phyloP scores from a whole-genome alignment of 2,113 vertebrate species.

The Albula goreensis region DNA sequence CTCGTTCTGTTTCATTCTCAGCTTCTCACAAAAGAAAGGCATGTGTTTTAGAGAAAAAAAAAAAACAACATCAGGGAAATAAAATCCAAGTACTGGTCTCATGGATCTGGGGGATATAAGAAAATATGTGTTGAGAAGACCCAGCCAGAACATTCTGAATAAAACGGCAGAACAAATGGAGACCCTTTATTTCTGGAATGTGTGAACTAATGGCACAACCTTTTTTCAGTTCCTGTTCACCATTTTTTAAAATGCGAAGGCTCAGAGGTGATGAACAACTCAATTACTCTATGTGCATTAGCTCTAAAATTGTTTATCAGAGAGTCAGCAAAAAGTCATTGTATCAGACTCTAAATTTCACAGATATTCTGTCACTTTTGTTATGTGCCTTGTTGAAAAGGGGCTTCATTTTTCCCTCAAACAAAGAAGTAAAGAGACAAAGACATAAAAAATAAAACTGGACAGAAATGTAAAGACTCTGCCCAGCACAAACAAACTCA shows the following conservation, averaged over 20 bases:
- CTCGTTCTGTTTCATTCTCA: background rate
- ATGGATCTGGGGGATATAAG: background rate
- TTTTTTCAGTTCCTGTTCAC: constrained; percentile 6
- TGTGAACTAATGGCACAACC: background rate
- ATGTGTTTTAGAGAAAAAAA: background rate
- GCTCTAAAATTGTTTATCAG: constrained; percentile 3
- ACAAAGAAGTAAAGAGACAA: background rate
- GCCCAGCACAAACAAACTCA: too few species aligned
- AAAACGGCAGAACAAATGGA: background rate
- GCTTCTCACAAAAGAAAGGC: background rate
- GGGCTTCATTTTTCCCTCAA: background rate
- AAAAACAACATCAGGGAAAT: background rate
- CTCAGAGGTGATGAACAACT: constrained; percentile 7
- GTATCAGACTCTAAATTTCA: background rate
- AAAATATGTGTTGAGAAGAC: background rate
- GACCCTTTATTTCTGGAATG: constrained; percentile 13
- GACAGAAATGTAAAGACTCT: background rate
- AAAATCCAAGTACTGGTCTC: constrained; percentile 5
- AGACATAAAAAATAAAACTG: background rate
- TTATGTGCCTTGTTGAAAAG: background rate
- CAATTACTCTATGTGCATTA: constrained; percentile 22
- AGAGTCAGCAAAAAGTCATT: constrained; percentile 6
- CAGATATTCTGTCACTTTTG: background rate
- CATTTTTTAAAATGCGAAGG: constrained; percentile 17
- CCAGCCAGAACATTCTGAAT: background rate